Evolutionary conservation across 2,113 vertebrate species (phyloP).

Genomic region (Cochlearius cochlearius): DNA sequence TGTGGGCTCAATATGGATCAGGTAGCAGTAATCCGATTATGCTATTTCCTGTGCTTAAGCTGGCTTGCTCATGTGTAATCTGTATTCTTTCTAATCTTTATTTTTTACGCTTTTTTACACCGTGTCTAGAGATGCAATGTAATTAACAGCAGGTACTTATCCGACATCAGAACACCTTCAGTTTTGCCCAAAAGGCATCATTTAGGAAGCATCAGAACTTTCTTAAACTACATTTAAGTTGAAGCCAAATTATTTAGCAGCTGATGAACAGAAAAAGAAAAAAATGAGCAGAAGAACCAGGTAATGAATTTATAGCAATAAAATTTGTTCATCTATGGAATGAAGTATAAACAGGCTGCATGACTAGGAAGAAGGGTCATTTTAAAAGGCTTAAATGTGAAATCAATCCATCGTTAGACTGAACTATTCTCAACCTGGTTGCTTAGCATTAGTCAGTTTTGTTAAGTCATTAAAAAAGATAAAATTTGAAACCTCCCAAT

Average conservation of each 20-base stretch:
- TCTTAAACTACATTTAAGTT: background rate
- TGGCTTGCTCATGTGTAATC: background rate
- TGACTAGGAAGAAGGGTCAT: background rate
- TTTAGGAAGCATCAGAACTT: background rate
- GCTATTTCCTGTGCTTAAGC: background rate
- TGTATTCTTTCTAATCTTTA: background rate
- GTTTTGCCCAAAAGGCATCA: background rate
- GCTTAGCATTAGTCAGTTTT: background rate
- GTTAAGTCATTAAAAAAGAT: background rate
- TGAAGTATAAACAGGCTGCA: background rate
- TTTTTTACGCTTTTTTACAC: background rate
- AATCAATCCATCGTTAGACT: background rate
- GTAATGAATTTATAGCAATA: background rate
- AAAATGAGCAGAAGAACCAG: background rate
- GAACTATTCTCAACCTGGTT: rapidly evolving
- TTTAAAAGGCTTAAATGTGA: background rate
- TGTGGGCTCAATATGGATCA: background rate
- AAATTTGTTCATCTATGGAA: background rate
- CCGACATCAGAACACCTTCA: background rate
- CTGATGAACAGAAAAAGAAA: background rate
- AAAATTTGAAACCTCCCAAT: background rate
- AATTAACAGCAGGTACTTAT: background rate
- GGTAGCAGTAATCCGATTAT: background rate
- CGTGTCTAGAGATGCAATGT: background rate
- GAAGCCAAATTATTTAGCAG: background rate